Percentiles rank a stretch among this genome's conserved stretches.
phyloP scores from a whole-genome alignment of 2,113 vertebrate genomes.

The Helogale parvula region DNA sequence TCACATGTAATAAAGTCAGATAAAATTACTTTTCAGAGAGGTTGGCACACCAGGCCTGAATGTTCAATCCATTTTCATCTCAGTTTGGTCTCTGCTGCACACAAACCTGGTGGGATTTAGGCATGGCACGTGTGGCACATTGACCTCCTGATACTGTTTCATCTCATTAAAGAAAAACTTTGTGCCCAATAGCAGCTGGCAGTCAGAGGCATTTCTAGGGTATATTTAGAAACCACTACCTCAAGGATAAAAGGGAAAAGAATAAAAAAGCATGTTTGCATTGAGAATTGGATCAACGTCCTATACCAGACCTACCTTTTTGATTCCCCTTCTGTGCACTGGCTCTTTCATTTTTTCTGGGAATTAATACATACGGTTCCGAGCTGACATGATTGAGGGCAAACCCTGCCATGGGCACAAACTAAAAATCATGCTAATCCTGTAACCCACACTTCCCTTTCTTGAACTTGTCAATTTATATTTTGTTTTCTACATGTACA shows the following conservation, averaged over 20 bases:
- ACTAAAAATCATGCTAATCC: conserved; percentile 76
- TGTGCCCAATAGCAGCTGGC: conserved; percentile 66
- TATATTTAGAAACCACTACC: conserved; percentile 80
- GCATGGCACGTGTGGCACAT: conserved; percentile 17
- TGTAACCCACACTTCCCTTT: conserved; percentile 79
- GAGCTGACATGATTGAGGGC: conserved; percentile 62
- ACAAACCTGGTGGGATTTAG: conserved; percentile 75
- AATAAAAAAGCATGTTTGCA: conserved; percentile 11
- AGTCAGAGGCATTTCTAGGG: conserved; percentile 59
- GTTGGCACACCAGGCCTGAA: conserved; percentile 64
- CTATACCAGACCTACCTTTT: background rate
- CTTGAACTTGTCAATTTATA: conserved; percentile 53
- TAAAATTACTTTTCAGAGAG: conserved; percentile 78
- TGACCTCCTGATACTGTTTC: conserved; percentile 73
- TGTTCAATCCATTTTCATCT: conserved; percentile 76
- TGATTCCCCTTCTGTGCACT: background rate
- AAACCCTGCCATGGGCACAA: conserved; percentile 44
- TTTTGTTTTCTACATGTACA: conserved; percentile 38
- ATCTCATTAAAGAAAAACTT: conserved; percentile 77
- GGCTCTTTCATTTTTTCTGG: conserved; percentile 47
- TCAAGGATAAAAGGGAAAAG: conserved; percentile 61
- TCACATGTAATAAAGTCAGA: conserved; percentile 79
- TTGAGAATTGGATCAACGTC: background rate
- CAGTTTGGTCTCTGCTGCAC: conserved; percentile 63
- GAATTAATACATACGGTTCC: conserved; percentile 64